A percentile compares a stretch with the other conserved stretches of the same genome.
Conservation (phyloP, 2,888 invertebrate species). For the Amphipoea lucens region DNA sequence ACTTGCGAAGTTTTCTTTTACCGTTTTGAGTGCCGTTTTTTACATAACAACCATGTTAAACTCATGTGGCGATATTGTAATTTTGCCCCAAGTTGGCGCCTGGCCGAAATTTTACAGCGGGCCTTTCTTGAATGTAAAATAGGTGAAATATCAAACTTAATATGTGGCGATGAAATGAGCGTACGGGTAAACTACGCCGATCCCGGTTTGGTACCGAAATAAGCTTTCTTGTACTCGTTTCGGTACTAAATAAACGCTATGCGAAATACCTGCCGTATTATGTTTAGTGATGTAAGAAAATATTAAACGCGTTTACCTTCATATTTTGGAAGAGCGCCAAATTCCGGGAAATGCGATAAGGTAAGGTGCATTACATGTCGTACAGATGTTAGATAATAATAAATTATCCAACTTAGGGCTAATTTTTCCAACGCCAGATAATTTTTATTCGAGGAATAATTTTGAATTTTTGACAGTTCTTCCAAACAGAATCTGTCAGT, state of each 20-base stretch:
- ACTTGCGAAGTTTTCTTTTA: too few species aligned
- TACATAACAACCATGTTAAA: slow-evolving; percentile 56
- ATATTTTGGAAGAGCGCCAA: slow-evolving; percentile 35
- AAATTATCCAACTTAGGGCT: not conserved
- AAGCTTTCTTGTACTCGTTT: slow-evolving; percentile 35
- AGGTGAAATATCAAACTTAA: slow-evolving; percentile 80
- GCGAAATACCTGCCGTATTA: slow-evolving; percentile 42
- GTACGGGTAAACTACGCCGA: slow-evolving; percentile 22
- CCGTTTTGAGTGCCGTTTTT: not conserved
- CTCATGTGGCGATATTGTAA: slow-evolving; percentile 67
- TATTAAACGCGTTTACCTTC: slow-evolving; percentile 24
- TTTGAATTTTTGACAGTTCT: too few species aligned
- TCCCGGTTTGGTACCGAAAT: slow-evolving; percentile 13
- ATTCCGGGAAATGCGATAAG: slow-evolving; percentile 21
- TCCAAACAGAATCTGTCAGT: too few species aligned
- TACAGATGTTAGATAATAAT: slow-evolving; percentile 2
- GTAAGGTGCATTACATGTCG: slow-evolving; percentile 3
- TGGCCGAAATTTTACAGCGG: slow-evolving; percentile 70
- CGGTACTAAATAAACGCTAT: slow-evolving; percentile 46
- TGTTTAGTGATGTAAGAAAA: slow-evolving; percentile 40
- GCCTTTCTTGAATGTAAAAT: slow-evolving; percentile 78
- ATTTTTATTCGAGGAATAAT: too few species aligned
- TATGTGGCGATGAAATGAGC: slow-evolving; percentile 53
- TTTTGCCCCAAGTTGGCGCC: slow-evolving; percentile 73
- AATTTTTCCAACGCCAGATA: too few species aligned